Evolutionary conservation across 1,140 invertebrate genomes (phyloP), one percentile per base, ranked within the genome.

Genomic region (Trachelipus rathkii): DNA sequence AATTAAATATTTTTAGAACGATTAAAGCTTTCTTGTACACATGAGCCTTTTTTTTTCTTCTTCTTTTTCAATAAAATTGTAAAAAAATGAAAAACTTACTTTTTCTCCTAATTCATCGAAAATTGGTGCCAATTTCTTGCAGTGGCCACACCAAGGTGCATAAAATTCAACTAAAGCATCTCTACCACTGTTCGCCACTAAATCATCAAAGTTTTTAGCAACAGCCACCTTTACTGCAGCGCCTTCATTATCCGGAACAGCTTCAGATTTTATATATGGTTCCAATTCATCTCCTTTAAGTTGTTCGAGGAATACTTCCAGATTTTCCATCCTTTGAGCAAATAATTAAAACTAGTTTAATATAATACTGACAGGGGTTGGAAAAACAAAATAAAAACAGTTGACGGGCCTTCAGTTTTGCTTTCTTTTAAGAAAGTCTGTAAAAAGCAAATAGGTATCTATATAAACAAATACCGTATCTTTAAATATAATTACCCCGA

Each of bases 71-170:
- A 76, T 74, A 74, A 44, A 50, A 6, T 19, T 24, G 10, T n/a
- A n/a, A n/a, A n/a, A 53, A 69, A 79, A 33, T 33, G 1, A 33
- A 33, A 6, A 33, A 77, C 77, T 50, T 84, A 92, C 90, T 88
- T 96, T 96, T 77, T 92, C 91, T 70, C 93, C 97, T 44, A 99
- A 86, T 86, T 99, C 96, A 77, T 98, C 95, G 86, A 89, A 99
- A 70, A 95, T 89, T 33, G 97, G 97, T 66, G 94, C 90, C 19
- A 99, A 87, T 85, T 94, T 95, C 87, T 98, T 98, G 87, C 97
- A 99, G 84, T 99, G 97, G 80, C 97, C 97, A 85, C 97, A 99
- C 96, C 96, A 99, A 0, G 96, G 96, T 45, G 96, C 96, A 86
- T 99, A 99, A 86, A 99, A 99, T 85, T 99, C 96, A 80, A 99